Evolutionary conservation across 1,140 invertebrate species (phyloP).

Genomic region (Bombus picipes): DNA sequence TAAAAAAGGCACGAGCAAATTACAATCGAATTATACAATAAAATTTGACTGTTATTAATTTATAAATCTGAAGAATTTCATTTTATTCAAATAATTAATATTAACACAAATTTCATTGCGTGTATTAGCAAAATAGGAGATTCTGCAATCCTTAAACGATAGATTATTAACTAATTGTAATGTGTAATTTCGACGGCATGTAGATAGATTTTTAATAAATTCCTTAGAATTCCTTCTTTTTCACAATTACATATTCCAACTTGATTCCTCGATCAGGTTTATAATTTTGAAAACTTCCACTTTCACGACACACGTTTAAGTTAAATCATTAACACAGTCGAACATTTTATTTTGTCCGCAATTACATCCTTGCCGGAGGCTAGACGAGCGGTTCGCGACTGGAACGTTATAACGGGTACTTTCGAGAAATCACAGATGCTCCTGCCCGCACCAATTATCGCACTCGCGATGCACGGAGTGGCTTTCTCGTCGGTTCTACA

Average conservation of each 20-base stretch:
- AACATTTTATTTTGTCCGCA: too few relatives aligned
- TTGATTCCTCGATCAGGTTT: background rate
- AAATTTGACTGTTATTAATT: too few relatives aligned
- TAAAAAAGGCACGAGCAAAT: too few relatives aligned
- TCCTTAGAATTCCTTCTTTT: too few relatives aligned
- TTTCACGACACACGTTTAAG: background rate
- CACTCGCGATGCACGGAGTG: background rate
- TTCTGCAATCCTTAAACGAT: background rate
- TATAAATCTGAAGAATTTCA: background rate
- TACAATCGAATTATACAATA: too few relatives aligned
- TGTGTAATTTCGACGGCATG: too few relatives aligned
- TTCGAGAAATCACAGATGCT: slow-evolving; percentile 2
- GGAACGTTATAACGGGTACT: background rate
- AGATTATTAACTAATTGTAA: background rate
- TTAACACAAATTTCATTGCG: too few relatives aligned
- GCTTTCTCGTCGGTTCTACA: background rate
- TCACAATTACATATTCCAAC: background rate
- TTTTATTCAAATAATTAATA: background rate
- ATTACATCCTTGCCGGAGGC: too few relatives aligned
- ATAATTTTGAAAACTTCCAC: background rate
- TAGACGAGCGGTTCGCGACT: too few relatives aligned
- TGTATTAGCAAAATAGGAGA: too few relatives aligned
- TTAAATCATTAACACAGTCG: too few relatives aligned
- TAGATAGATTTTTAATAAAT: too few relatives aligned
- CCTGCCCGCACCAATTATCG: background rate